Evolutionary conservation across 2,797 vertebrate genomes (phyloP).

Genomic region (Neoniphon sammara): DNA sequence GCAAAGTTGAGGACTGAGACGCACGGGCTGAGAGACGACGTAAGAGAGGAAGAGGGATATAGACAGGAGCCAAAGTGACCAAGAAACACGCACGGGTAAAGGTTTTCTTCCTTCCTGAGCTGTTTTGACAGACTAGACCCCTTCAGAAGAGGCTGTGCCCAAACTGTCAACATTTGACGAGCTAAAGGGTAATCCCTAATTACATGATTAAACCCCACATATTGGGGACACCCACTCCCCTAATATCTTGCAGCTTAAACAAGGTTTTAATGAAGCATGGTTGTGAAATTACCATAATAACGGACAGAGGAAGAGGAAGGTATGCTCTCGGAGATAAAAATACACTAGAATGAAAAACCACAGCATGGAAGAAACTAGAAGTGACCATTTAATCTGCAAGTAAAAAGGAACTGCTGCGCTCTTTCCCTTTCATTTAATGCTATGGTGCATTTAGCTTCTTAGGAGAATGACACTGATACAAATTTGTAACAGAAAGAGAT

Average conservation of each 20-base stretch:
- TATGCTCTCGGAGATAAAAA: conserved; percentile 23
- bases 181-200: conserved; percentile 79
- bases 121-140: conserved; percentile 49
- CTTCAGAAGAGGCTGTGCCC: conserved; percentile 63
- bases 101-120: conserved; percentile 29
- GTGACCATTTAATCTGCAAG: conserved; percentile 6
- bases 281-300: conserved; percentile 36
- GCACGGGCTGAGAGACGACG: background rate
- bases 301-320: conserved; percentile 35
- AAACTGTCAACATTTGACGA: conserved; percentile 78
- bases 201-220: conserved; percentile 53
- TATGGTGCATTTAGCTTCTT: background rate
- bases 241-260: conserved; percentile 59
- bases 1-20: conserved; percentile 39
- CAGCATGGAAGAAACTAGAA: conserved; percentile 9
- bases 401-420: conserved; percentile 45
- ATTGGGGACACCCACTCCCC: conserved; percentile 66
- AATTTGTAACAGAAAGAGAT: conserved; percentile 20
- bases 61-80: conserved; percentile 5
- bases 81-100: background rate
- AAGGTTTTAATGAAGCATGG: conserved; percentile 40
- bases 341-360: conserved; percentile 5
- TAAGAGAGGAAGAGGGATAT: conserved; percentile 23
- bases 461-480: background rate
- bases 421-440: background rate